Conservation (phyloP, 2,888 invertebrate genomes). For the Hipparchia semele region DNA sequence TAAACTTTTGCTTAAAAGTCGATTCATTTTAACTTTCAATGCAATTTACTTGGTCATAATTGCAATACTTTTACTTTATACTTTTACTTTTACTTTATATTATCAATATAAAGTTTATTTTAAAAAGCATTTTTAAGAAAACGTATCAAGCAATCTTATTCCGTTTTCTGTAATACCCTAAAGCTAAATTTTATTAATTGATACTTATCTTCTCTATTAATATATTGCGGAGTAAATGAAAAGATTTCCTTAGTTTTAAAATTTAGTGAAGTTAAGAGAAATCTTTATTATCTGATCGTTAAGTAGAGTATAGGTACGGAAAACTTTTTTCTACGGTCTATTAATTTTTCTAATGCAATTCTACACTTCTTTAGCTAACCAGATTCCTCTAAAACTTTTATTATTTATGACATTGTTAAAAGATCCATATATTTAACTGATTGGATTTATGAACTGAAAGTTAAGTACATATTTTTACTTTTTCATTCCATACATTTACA, state of each 20-base stretch:
- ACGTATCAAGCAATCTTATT: too few species aligned
- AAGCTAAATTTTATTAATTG: too few species aligned
- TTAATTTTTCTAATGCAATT: slow-evolving; percentile 7
- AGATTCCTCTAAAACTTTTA: not conserved
- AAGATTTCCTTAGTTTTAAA: not conserved
- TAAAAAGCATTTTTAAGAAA: not conserved
- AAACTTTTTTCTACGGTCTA: slow-evolving; percentile 13
- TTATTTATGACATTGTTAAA: not conserved
- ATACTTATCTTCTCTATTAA: too few species aligned
- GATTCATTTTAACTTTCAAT: not conserved
- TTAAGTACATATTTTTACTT: not conserved
- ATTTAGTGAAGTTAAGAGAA: not conserved
- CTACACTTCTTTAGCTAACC: not conserved
- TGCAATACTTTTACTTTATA: not conserved
- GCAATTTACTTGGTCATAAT: not conserved
- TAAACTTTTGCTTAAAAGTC: not conserved
- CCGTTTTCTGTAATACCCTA: too few species aligned
- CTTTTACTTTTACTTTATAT: not conserved
- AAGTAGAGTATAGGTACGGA: not conserved
- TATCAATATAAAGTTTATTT: not conserved
- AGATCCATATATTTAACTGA: not conserved
- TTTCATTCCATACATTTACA: not conserved
- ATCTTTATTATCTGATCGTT: not conserved
- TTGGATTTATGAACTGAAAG: too few species aligned
- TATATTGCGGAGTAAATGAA: too few species aligned